Evolutionary conservation across 2,797 vertebrate species (phyloP), one percentile per base, ranked within the genome.

Genomic region (Allobates femoralis): DNA sequence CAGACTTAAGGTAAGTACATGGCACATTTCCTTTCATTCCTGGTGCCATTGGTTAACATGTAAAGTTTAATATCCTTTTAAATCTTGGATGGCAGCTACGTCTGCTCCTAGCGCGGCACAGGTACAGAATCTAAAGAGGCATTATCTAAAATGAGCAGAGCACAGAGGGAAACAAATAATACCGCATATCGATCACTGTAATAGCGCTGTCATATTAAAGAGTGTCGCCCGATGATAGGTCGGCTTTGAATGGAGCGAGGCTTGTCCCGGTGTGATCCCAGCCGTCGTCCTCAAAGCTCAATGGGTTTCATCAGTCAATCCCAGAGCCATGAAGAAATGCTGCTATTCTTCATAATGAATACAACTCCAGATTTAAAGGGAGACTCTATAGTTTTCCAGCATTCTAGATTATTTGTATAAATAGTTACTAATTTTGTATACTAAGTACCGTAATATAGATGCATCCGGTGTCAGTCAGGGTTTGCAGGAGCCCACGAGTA

Each of bases 231-330:
- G 69, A 50, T 74, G 69, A 74, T 50, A 26, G 69, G 37, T 74
- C 69, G 26, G 69, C 69, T 74, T 50, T 74, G 21, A 46, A 74
- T 74, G 14, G 69, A 74, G 69, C 46, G 69, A 74, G 69, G 69
- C 37, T 23, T 77, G 51, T 77, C 50, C 28, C 77, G 6, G 53
- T 55, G 23, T 53, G 75, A 79, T 58, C 77, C 46, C 32, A 4
- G 56, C 51, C 51, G 41, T 41, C 30, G 60, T 26, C 76, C 76
- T 19, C 19, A 30, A 16, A 23, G 51, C 78, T 14, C 56, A 58
- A 56, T 55, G 26, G 41, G 0, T 28, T 55, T 55, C 75, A 21
- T 55, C 51, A 56, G 28, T 56, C 75, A 32, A 34, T 77, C 34
- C 51, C 8, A n/a, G 1, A 32, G 26, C 73, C 16, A 55, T 76